Evolutionary conservation across 2,888 invertebrate genomes (phyloP), one percentile per base, ranked within the genome.

Genomic region (Nyleta sp.): DNA sequence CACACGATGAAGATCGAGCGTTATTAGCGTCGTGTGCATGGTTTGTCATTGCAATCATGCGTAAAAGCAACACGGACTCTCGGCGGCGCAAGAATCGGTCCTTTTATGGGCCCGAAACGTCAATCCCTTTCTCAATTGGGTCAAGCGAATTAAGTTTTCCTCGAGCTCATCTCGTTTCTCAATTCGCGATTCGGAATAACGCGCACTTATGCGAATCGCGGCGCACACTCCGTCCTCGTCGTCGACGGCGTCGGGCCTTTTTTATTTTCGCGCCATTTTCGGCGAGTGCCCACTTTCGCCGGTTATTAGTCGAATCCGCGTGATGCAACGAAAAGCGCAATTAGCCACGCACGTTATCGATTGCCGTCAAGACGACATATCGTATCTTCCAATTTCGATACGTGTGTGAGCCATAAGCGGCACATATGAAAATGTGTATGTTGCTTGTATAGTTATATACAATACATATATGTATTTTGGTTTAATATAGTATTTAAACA

Each of bases 271-370:
- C 84, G 83, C 89, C 89, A 87, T 89, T 89, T 90, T 87, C 84
- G 88, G 87, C 86, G 82, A 83, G 81, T 73, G 74, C 81, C 83
- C 84, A 86, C 89, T 89, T 89, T 89, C 89, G 87, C 89, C 83
- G 83, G 84, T 87, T 89, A 87, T 88, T 89, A 87, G 88, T 88
- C 86, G 87, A 87, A 88, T 87, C 86, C 85, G 84, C 81, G 84
- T 71, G 76, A 76, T 42, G 70, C 50, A 64, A 76, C 71, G 57
- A 67, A 67, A 67, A 74, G 46, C 38, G 70, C 64, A 70, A 76
- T 76, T 70, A 76, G 76, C 64, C 57, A 64, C 64, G 70, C 76
- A 60, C 70, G n/a, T 64, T 59, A 70, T 62, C 60, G 57, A 75
- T 67, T 57, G 22, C 52, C 50, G 28, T 22, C 18, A 13, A n/a